Base-by-base conservation (phyloP, 2,797 vertebrate genomes). In the Nyctalus aviator region DNA sequence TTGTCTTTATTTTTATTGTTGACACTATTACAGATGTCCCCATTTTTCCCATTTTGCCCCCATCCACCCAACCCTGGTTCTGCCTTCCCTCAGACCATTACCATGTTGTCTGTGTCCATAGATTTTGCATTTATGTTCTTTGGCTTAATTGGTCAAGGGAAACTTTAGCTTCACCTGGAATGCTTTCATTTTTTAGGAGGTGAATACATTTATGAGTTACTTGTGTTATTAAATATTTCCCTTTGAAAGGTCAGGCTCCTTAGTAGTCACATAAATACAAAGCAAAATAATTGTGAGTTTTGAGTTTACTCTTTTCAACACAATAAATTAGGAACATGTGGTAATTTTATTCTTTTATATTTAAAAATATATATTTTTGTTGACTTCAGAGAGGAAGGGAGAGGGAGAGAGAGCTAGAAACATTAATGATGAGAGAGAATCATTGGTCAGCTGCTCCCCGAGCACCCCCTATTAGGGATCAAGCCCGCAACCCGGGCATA, bases 211-310 rank as follows among this genome's bases (percentile, higher is more conserved):
- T 73, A 88, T 59, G 53, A 76, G 11, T 78, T 64, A 84, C 14
- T 72, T 78, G 41, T 68, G 72, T 44, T 92, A 41, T 94, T 85
- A 77, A 91, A 72, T 53, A 82, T 53, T 88, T 89, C 7, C 55
- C 59, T 91, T 88, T 17, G 62, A 94, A 91, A 88, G 17, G 4
- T 48, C 25, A 57, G 46, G 30, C 13, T 69, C 11, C 35, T 91
- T 53, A 69, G 13, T 69, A 66, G 72, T 73, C 46, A 72, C 25
- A 75, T 35, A 86, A 85, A 46, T 86, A 35, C 8, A 89, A 94
- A 85, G 18, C 48, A 84, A 79, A 88, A 88, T 44, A 88, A 53
- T 37, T n/a, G 3, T 59, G 78, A 75, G 27, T 72, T 73, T 93
- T 69, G 23, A 68, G 55, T 82, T 62, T 48, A 55, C 35, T 72